Evolutionary conservation across 2,888 invertebrate genomes (phyloP).

Genomic region (Scrobipalpa atriplicella): DNA sequence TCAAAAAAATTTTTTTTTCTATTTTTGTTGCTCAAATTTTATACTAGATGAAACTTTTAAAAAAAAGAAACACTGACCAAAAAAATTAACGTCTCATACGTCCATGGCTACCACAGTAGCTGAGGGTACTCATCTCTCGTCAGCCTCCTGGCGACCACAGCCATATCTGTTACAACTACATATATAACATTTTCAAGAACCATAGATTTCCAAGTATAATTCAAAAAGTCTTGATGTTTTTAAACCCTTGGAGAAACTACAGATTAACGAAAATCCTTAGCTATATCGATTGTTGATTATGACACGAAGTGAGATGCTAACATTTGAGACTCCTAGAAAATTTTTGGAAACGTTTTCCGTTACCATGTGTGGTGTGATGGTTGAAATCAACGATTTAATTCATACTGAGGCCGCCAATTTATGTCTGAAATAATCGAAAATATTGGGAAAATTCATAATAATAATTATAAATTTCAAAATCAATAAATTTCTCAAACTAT

Average conservation of each 20-base stretch:
- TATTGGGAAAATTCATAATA: neutral
- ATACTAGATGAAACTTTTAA: no score
- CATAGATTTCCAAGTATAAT: neutral
- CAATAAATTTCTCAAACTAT: neutral
- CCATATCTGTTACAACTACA: no score
- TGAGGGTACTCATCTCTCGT: no score
- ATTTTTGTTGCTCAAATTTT: no score
- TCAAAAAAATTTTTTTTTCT: no score
- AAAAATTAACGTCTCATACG: no score
- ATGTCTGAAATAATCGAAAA: neutral
- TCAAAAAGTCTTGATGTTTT: neutral
- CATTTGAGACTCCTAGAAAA: neutral
- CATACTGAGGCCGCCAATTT: neutral
- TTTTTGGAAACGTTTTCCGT: conserved; percentile 28
- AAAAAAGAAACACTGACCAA: no score
- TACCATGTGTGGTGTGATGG: neutral
- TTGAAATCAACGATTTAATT: neutral
- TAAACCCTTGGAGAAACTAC: conserved; percentile 12
- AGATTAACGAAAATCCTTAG: neutral
- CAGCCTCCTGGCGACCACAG: no score
- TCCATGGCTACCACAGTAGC: no score
- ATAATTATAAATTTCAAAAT: neutral
- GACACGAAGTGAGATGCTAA: conserved; percentile 62
- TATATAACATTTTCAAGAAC: neutral
- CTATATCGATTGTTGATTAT: conserved; percentile 52